Conservation (phyloP, 2,888 invertebrate species). For the Caenorhabditis plicata region DNA sequence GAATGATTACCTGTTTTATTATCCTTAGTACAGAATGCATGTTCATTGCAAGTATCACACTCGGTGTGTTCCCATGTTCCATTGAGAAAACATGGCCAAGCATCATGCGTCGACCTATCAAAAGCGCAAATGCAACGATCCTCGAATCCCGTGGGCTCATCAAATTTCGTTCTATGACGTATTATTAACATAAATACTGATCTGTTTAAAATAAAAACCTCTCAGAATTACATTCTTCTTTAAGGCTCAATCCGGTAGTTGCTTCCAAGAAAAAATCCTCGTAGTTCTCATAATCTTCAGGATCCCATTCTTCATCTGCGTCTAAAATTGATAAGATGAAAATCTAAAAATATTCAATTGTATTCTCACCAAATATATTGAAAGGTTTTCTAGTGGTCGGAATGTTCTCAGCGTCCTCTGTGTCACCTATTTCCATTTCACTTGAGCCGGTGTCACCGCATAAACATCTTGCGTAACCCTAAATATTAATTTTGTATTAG, state of each 20-base stretch:
- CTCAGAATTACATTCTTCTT: conserved; percentile 32
- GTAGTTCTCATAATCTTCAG: conserved; percentile 26
- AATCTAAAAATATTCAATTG: not conserved
- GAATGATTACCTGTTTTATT: conserved; percentile 41
- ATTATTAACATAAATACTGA: not conserved
- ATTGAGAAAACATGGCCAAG: conserved; percentile 45
- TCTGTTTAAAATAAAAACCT: not conserved
- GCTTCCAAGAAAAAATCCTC: conserved; percentile 25
- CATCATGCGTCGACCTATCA: conserved; percentile 49
- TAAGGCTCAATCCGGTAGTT: conserved; percentile 23
- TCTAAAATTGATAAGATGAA: conserved; percentile 4
- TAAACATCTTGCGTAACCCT: conserved; percentile 40
- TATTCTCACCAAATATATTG: conserved; percentile 26
- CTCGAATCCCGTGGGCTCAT: conserved; percentile 38
- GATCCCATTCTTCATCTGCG: conserved; percentile 30
- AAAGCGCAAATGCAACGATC: conserved; percentile 60
- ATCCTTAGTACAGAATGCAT: conserved; percentile 41
- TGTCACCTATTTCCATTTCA: conserved; percentile 23
- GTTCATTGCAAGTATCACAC: conserved; percentile 43
- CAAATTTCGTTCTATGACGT: conserved; percentile 44
- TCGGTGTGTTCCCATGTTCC: conserved; percentile 38
- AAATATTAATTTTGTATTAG: too few species aligned
- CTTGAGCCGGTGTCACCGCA: conserved; percentile 36
- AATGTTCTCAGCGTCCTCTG: conserved; percentile 19
- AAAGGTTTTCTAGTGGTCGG: conserved; percentile 31